These are phyloP conservation scores for Teleopsis dalmanni DNA, from an alignment of 1,140 invertebrate species.

Conservation along the genomic window DNA sequence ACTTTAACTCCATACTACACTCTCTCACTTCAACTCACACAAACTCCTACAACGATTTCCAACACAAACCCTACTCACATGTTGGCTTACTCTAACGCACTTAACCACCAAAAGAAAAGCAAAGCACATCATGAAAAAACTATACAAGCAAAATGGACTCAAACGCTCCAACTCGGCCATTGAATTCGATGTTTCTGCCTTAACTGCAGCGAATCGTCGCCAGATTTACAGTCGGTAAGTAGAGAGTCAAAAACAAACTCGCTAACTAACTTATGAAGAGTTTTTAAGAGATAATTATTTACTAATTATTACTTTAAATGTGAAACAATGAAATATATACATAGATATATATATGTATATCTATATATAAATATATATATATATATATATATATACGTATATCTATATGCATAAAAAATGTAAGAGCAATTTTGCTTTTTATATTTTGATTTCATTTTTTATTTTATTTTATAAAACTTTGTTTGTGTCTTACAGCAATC, in stretches of 20 bases:
- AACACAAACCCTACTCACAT: too few relatives aligned
- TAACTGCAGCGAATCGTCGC: constrained; percentile 55
- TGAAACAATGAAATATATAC: neutral
- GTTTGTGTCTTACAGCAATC: constrained; percentile 42
- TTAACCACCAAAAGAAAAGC: too few relatives aligned
- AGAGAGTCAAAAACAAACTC: constrained; percentile 8
- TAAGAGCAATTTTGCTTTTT: too few relatives aligned
- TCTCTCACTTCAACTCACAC: too few relatives aligned
- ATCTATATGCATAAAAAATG: too few relatives aligned
- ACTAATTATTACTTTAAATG: neutral
- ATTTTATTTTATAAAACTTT: constrained; percentile 12
- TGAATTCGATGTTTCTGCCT: constrained; percentile 58
- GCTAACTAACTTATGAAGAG: neutral
- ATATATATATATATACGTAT: too few relatives aligned
- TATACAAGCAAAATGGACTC: constrained; percentile 41
- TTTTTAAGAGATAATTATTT: neutral
- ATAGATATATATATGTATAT: too few relatives aligned
- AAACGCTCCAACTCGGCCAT: constrained; percentile 63
- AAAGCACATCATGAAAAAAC: constrained; percentile 42
- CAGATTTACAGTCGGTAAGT: constrained; percentile 43
- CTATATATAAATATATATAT: too few relatives aligned
- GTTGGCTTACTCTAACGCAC: too few relatives aligned
- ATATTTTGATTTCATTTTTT: constrained; percentile 5
- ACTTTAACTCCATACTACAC: too few relatives aligned
- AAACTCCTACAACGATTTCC: too few relatives aligned